phyloP scores from a whole-genome alignment of 2,113 vertebrate species.

The Calypte anna region DNA sequence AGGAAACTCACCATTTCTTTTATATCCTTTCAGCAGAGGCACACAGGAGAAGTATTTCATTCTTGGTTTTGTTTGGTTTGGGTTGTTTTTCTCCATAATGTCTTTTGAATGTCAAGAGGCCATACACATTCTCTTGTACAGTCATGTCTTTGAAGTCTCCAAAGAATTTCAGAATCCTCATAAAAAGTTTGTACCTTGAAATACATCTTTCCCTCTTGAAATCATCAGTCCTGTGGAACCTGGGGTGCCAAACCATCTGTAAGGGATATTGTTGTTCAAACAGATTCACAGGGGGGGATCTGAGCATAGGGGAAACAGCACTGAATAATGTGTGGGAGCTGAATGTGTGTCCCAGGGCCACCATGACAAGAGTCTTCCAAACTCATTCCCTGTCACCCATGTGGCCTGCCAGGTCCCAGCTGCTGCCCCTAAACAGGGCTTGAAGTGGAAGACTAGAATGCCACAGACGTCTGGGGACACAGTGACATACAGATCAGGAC shows the following conservation, averaged over 20 bases:
- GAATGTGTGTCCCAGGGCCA: not conserved
- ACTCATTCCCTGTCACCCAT: not conserved
- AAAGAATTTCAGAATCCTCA: slow-evolving; percentile 1
- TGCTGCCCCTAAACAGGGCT: not conserved
- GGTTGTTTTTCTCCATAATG: not conserved
- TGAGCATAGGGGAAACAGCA: not conserved
- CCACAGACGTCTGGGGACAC: not conserved
- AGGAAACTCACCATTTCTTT: not conserved
- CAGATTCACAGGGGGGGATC: not conserved
- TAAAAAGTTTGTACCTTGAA: not conserved
- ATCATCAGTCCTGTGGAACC: not conserved
- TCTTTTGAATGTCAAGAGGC: slow-evolving; percentile 6
- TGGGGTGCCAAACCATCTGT: not conserved
- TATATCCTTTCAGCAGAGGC: slow-evolving; percentile 1
- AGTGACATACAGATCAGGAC: not conserved
- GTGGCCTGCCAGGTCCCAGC: not conserved
- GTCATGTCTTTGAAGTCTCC: slow-evolving; percentile 2
- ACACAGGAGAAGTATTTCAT: not conserved
- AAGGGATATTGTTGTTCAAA: not conserved
- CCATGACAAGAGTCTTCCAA: not conserved
- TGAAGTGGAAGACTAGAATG: not conserved
- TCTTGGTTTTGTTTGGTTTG: slow-evolving; percentile 14
- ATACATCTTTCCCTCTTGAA: not conserved
- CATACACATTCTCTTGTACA: not conserved
- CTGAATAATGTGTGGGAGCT: not conserved